These are phyloP conservation scores for Globodera rostochiensis DNA, from an alignment of 1,140 invertebrate genomes.

Conservation along the genomic window DNA sequence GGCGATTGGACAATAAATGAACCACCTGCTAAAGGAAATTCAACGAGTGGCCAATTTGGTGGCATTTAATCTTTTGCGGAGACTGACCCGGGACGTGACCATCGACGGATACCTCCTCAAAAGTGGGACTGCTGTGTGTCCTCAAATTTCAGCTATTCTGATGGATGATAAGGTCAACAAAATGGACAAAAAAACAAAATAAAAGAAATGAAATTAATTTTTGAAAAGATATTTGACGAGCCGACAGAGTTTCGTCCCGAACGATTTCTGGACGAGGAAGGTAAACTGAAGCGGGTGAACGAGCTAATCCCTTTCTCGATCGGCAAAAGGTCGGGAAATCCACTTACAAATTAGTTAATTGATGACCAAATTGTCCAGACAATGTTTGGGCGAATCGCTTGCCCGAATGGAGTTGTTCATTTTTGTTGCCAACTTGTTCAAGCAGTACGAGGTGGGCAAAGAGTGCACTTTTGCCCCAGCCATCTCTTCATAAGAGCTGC, in stretches of 20 bases:
- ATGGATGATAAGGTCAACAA: conserved; percentile 37
- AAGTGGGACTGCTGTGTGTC: conserved; percentile 32
- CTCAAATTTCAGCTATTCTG: conserved; percentile 37
- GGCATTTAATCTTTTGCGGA: conserved; percentile 23
- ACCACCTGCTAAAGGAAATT: conserved; percentile 31
- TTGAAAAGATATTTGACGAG: conserved; percentile 28
- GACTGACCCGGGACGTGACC: conserved; percentile 32
- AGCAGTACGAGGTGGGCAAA: conserved; percentile 42
- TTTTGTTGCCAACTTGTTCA: conserved; percentile 43
- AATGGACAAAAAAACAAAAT: conserved; percentile 8
- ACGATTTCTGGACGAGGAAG: conserved; percentile 39
- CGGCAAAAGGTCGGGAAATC: conserved; percentile 9
- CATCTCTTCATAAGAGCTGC: background rate
- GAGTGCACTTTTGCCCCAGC: background rate
- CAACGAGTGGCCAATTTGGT: conserved; percentile 44
- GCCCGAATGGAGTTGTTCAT: conserved; percentile 47
- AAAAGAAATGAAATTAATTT: background rate
- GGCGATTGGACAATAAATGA: conserved; percentile 3
- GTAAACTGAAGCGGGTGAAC: conserved; percentile 35
- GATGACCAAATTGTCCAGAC: background rate
- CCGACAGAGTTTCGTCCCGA: conserved; percentile 36
- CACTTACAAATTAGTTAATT: too few species aligned
- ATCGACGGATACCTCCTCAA: conserved; percentile 30
- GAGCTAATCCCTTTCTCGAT: conserved; percentile 42
- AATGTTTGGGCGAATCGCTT: conserved; percentile 37